A percentile compares a stretch with the other conserved stretches of the same genome.
phyloP scores from a whole-genome alignment of 2,888 invertebrate species.

The Caenorhabditis doughertyi region DNA sequence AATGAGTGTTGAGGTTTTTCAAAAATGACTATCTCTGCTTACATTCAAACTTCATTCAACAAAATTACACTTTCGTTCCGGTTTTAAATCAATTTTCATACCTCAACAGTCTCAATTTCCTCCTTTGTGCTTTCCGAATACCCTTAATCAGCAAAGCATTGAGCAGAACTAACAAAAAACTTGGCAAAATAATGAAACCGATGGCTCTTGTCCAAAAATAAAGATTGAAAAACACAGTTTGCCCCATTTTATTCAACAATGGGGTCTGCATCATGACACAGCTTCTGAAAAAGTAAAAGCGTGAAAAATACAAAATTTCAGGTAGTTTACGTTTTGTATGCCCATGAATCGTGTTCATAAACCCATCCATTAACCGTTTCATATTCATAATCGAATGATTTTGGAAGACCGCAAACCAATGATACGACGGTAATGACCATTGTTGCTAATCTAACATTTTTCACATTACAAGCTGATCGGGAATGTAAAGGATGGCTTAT shows the following conservation, averaged over 20 bases:
- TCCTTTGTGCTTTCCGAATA: slow-evolving; percentile 90
- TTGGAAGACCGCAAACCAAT: slow-evolving; percentile 89
- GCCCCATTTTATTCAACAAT: slow-evolving; percentile 75
- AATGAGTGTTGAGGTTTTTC: too few relatives aligned
- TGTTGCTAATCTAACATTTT: slow-evolving; percentile 87
- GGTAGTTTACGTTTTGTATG: slow-evolving; percentile 62
- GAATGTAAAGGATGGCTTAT: slow-evolving; percentile 95
- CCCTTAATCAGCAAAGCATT: slow-evolving; percentile 92
- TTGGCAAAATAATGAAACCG: slow-evolving; percentile 94
- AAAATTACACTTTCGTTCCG: not conserved
- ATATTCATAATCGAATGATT: slow-evolving; percentile 89
- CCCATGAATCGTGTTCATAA: slow-evolving; percentile 80
- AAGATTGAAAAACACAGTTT: slow-evolving; percentile 88
- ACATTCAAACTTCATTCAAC: too few relatives aligned
- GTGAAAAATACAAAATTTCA: not conserved
- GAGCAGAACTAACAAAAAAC: slow-evolving; percentile 91
- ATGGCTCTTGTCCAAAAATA: slow-evolving; percentile 90
- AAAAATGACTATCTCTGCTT: too few relatives aligned
- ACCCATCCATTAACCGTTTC: slow-evolving; percentile 87
- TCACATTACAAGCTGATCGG: slow-evolving; percentile 87
- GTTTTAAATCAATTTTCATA: slow-evolving; percentile 24
- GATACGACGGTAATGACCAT: slow-evolving; percentile 89
- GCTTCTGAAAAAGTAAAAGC: slow-evolving; percentile 66
- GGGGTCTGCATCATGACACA: slow-evolving; percentile 75
- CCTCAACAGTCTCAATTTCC: slow-evolving; percentile 89